These are phyloP conservation scores for Gadus macrocephalus DNA, from an alignment of 2,113 vertebrate species.

Conservation along the genomic window DNA sequence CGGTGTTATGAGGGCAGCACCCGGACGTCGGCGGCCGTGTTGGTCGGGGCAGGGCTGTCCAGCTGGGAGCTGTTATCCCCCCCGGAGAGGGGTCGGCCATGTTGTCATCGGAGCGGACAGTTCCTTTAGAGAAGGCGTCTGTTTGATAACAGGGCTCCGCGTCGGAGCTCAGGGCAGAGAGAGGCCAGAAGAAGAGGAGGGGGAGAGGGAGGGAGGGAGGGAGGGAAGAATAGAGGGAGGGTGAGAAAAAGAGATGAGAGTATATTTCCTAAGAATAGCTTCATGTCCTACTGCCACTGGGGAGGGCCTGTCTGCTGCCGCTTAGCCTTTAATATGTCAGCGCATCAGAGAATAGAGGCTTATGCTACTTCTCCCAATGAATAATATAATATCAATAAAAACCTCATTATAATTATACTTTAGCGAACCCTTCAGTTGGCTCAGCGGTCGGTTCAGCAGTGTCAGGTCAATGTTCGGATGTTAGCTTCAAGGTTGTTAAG, in stretches of 20 bases:
- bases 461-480: slow-evolving; percentile 33
- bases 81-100: slow-evolving; percentile 26
- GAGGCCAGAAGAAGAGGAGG: slow-evolving; percentile 1
- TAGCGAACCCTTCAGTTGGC: too few species aligned
- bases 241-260: neutral
- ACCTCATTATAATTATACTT: too few species aligned
- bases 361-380: too few species aligned
- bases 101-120: slow-evolving; percentile 38
- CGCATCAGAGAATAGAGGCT: neutral
- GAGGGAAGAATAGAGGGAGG: too few species aligned
- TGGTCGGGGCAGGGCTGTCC: too few species aligned
- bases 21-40: too few species aligned
- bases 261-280: too few species aligned
- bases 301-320: slow-evolving; percentile 38
- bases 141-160: slow-evolving; percentile 2
- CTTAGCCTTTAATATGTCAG: slow-evolving; percentile 21
- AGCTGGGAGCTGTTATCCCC: slow-evolving; percentile 22
- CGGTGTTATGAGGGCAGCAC: too few species aligned
- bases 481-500: neutral
- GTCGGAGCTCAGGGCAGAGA: neutral
- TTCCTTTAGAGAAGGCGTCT: slow-evolving; percentile 29
- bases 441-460: too few species aligned
- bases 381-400: too few species aligned
- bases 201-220: too few species aligned
- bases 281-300: slow-evolving; percentile 30